Base-by-base conservation (phyloP, 2,113 vertebrate genomes). In the Corvus cornix region DNA sequence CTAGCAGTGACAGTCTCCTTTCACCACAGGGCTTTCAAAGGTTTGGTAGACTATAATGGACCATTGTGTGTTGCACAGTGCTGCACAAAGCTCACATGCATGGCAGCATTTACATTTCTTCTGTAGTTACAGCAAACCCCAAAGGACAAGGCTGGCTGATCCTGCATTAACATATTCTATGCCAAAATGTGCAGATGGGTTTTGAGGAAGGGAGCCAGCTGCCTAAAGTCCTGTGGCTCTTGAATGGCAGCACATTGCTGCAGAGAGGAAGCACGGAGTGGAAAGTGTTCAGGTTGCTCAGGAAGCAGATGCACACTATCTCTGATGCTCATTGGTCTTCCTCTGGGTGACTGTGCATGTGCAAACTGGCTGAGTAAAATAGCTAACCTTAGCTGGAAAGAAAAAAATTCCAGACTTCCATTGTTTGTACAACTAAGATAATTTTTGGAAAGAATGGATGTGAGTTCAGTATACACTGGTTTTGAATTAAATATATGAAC, bases 51-150 rank as follows among this genome's bases (percentile, higher is more conserved):
- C 17, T 60, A 26, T 20, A n/a, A 33, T 4, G 27, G 17, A 19
- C 68, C 23, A 37, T 6, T 39, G 1, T 44, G 51, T 30, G 13
- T 16, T 59, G 18, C 20, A 52, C 0, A 0, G 26, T 56, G 35
- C n/a, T 46, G 9, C 19, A 49, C 35, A 78, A 35, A 78, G 15
- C 15, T 64, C 52, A 68, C 17, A 21, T 27, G 17, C 6, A 4
- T 18, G 35, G 11, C 27, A 69, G 13, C 28, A 16, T 4, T 44
- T 59, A 13, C 16, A 55, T 49, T 41, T 80, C 30, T 74, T 37
- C 68, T 69, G 15, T n/a, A 69, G 30, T 31, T 49, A 23, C 68
- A 81, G 31, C 13, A 13, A 39, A 62, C 23, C 14, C 66, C 46
- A 62, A 52, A 66, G 31, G 20, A 14, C 4, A 6, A 83, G 27